A percentile compares a stretch with the other conserved stretches of the same genome.
phyloP scores from a whole-genome alignment of 2,888 invertebrate species.

The Entomobrya multifasciata region DNA sequence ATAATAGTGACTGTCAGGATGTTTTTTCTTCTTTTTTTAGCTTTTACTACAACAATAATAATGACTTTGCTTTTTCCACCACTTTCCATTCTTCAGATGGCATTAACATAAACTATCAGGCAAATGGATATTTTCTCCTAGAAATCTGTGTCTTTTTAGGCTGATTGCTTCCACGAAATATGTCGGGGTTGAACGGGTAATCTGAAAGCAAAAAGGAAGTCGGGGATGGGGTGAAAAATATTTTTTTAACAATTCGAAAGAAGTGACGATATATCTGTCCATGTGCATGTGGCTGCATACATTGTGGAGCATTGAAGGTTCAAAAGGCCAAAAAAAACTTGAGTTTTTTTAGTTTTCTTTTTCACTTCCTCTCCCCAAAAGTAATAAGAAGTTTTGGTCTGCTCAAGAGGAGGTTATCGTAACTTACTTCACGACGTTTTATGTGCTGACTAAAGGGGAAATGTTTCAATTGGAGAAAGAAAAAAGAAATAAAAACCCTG shows the following conservation, averaged over 20 bases:
- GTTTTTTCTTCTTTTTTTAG: constrained; percentile 18
- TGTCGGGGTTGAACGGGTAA: constrained; percentile 46
- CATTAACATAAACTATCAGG: constrained; percentile 68
- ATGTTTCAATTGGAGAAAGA: constrained; percentile 63
- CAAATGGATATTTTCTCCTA: constrained; percentile 64
- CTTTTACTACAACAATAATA: constrained; percentile 55
- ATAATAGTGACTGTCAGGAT: constrained; percentile 30
- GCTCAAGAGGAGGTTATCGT: constrained; percentile 27
- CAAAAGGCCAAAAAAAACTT: neutral
- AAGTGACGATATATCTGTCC: too few relatives aligned
- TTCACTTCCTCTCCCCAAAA: neutral
- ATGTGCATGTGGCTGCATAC: too few relatives aligned
- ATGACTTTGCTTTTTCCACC: constrained; percentile 54
- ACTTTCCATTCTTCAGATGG: constrained; percentile 57
- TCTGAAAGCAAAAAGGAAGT: constrained; percentile 31
- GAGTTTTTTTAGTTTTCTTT: constrained; percentile 22
- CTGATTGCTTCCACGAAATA: constrained; percentile 66
- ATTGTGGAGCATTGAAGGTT: neutral
- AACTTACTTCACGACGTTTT: constrained; percentile 14
- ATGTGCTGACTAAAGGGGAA: constrained; percentile 49
- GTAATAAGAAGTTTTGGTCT: constrained; percentile 26
- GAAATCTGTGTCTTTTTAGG: constrained; percentile 65
- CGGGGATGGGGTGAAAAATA: constrained; percentile 33
- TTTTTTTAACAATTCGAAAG: constrained; percentile 12
- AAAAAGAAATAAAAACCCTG: constrained; percentile 21